phyloP scores from a whole-genome alignment of 2,888 invertebrate genomes.

The Drosophila stalkeri region DNA sequence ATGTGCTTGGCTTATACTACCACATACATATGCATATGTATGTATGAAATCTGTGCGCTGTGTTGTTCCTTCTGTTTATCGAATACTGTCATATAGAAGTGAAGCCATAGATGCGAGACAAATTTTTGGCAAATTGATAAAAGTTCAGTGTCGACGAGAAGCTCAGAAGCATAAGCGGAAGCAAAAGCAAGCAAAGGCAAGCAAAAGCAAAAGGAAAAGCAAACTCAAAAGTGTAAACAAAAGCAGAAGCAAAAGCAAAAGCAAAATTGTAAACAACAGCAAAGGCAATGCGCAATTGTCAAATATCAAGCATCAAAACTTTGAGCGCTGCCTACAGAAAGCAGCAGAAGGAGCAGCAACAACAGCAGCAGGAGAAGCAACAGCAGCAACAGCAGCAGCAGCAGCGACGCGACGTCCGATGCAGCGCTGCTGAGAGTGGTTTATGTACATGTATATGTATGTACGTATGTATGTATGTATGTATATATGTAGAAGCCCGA shows the following conservation, averaged over 20 bases:
- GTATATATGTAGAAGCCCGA: slow-evolving; percentile 1
- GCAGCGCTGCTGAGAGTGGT: slow-evolving; percentile 9
- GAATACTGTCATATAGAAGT: neutral
- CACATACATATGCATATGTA: too few species aligned
- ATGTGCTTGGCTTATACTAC: too few species aligned
- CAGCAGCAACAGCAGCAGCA: neutral
- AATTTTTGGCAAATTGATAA: slow-evolving; percentile 35
- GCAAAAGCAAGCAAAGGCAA: slow-evolving; percentile 14
- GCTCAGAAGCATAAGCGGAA: slow-evolving; percentile 44
- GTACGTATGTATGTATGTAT: neutral
- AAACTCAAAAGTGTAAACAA: neutral
- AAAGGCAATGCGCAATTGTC: slow-evolving; percentile 53
- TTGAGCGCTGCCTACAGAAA: slow-evolving; percentile 11
- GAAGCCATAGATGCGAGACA: slow-evolving; percentile 1
- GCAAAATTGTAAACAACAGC: slow-evolving; percentile 46
- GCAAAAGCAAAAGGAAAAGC: slow-evolving; percentile 30
- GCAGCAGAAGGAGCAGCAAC: neutral
- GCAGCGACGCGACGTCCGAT: neutral
- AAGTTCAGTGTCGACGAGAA: slow-evolving; percentile 29
- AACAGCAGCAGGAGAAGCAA: neutral
- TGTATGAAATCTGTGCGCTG: neutral
- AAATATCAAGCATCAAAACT: slow-evolving; percentile 15
- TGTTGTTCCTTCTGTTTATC: neutral
- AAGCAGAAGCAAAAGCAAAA: slow-evolving; percentile 49
- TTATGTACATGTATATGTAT: neutral